Evolutionary conservation across 2,888 invertebrate species (phyloP), one percentile per base, ranked within the genome.

Genomic region (Eudemis profundana): DNA sequence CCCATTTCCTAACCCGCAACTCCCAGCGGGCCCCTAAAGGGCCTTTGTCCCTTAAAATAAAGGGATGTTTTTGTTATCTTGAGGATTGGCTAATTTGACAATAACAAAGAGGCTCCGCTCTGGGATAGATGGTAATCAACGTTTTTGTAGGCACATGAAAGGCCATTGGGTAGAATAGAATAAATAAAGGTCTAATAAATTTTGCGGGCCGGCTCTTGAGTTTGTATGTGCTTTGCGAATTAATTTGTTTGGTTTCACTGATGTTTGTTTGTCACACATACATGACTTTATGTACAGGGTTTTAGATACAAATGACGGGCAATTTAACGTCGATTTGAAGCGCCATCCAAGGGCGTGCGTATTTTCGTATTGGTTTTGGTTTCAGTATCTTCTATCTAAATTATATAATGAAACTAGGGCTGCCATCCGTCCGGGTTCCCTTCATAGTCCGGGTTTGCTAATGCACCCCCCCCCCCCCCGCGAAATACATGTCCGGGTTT

Each of bases 11-110:
- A 2, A 27, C 14, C 21, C 27, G 8, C 33, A 33, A 33, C 1
- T 5, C 49, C 49, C 47, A 21, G 4, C 50, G 42, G 63, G 10
- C 46, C 59, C 59, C 29, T 40, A 53, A 65, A 83, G 85, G 85
- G 83, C 85, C 86, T 86, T 90, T 90, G 89, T 90, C 86, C 88
- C 83, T 85, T 81, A 75, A 76, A 77, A 83, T 81, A 86, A 90
- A 89, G 89, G 91, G 88, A 80, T 89, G 87, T 90, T 90, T 90
- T 90, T 92, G 91, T 91, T 92, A 92, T 92, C 92, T 92, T 92
- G 92, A 91, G 92, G 89, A 92, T 90, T 89, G 92, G 84, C 89
- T 92, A 92, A 92, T 92, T 92, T 92, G 92, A 89, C 90, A 91
- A 90, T 87, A 91, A 91, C 92, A 92, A 92, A 90, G 87, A 89